A percentile compares a stretch with the other conserved stretches of the same genome.
Evolutionary conservation across 2,888 invertebrate species (phyloP).

Genomic region (Nipponacmea schrenckii): DNA sequence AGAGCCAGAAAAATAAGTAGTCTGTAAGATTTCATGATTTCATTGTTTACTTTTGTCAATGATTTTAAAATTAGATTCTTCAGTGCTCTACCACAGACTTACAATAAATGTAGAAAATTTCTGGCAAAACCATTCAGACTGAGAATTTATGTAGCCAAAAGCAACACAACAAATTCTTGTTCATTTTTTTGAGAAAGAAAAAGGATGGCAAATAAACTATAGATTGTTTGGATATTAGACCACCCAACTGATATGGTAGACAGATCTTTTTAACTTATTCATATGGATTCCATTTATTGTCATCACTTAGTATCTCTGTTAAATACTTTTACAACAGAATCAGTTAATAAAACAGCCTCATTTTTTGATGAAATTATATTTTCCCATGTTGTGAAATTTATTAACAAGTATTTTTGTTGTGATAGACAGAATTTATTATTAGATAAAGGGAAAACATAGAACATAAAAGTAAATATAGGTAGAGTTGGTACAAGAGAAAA

Average conservation of each 20-base stretch:
- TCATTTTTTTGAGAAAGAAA: not conserved
- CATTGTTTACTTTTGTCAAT: not conserved
- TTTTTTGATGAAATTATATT: too few species aligned
- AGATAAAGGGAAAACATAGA: too few species aligned
- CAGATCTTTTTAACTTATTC: not conserved
- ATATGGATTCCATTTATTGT: conserved; percentile 4
- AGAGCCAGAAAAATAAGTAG: not conserved
- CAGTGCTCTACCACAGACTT: conserved; percentile 3
- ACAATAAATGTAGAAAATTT: not conserved
- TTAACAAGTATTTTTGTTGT: too few species aligned
- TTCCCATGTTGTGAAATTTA: too few species aligned
- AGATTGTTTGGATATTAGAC: conserved; percentile 1
- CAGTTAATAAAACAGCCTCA: conserved; percentile 1
- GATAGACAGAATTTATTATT: too few species aligned
- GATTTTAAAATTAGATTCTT: not conserved
- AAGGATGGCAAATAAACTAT: not conserved
- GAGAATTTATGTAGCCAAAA: conserved; percentile 7
- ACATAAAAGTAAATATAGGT: too few species aligned
- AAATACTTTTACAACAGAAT: not conserved
- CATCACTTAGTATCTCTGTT: not conserved
- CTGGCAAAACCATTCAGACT: not conserved
- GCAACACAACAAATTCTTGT: conserved; percentile 6
- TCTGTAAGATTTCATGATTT: not conserved
- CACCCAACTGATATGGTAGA: not conserved
- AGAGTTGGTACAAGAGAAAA: too few species aligned